Base-by-base conservation (phyloP, 2,113 vertebrate species). In the Riparia riparia region DNA sequence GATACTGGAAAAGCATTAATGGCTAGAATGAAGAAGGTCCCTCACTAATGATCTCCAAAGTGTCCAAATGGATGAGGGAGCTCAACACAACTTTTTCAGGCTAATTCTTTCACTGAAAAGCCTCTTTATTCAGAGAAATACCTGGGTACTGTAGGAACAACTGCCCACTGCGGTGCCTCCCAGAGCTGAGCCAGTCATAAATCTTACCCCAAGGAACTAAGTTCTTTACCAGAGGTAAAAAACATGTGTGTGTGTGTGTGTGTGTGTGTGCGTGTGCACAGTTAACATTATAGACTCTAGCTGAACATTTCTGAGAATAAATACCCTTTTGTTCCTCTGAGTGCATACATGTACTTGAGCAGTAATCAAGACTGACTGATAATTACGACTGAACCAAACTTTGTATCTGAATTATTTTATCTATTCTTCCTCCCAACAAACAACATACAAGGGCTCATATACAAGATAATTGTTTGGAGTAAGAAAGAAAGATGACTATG, bases 121-220 rank as follows among this genome's bases (percentile, higher is more conserved):
- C 2, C 12, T 12, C 26, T 84, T 93, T 63, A 74, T 68, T 29
- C 26, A 66, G 31, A 77, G 21, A 15, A 57, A 50, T 8, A 39
- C 11, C 17, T 50, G 17, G 13, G 19, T 29, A 37, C 12, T 51
- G 9, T 9, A 82, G 39, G 86, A 83, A 20, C 20, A 44, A 10
- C 51, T 84, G 44, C 18, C 26, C 24, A 49, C 25, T 39, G 39
- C 1, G 4, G 21, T 14, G 50, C 31, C 5, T 34, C 26, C 14
- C 21, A 63, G 47, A 77, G 6, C 17, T 65, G 8, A 86, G 42
- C 7, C 32, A 47, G 12, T 54, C 53, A 68, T 21, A 78, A 76
- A 57, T 19, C 2, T 16, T 85, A 45, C 7, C 2, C 12, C 0
- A 0, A 24, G 29, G 29, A 86, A 18, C 1, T 5, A 65, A n/a